These are phyloP conservation scores for Bergia puertoricense DNA, from an alignment of 92 coral and sea anemone genomes.

Conservation along the genomic window DNA sequence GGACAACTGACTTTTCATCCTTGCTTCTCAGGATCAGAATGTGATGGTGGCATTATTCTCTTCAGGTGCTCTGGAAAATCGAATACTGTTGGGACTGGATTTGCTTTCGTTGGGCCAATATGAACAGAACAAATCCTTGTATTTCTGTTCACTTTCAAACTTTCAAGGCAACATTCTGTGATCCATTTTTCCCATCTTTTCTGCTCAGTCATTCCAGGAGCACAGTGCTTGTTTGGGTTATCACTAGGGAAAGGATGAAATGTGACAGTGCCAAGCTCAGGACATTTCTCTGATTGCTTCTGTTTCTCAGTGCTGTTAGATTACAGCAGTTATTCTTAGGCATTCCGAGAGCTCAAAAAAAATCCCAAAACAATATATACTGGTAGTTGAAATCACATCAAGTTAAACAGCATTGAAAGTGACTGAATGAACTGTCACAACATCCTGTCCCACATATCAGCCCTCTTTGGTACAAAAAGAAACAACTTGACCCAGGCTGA, in stretches of 20 bases:
- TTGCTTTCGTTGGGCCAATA: no score
- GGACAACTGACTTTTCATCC: no score
- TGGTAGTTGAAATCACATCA: no score
- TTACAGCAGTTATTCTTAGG: slow-evolving; percentile 28
- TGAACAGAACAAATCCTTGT: no score
- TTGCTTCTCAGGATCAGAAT: no score
- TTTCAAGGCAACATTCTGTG: no score
- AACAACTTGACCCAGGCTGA: slow-evolving; percentile 23
- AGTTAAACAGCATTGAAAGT: background rate
- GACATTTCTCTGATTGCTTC: slow-evolving; percentile 28
- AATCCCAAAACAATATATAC: background rate
- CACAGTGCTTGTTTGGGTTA: slow-evolving; percentile 16
- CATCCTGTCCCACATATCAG: slow-evolving; percentile 19
- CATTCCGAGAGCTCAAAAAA: background rate
- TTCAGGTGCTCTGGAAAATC: no score
- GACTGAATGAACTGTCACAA: background rate
- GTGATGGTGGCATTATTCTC: no score
- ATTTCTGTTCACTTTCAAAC: no score
- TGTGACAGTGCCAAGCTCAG: background rate
- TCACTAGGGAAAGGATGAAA: slow-evolving; percentile 37
- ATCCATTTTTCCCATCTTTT: no score
- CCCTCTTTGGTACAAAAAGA: slow-evolving; percentile 34
- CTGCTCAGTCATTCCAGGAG: background rate
- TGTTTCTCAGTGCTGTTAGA: slow-evolving; percentile 32
- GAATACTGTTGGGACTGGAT: no score